Percentiles rank a stretch among this genome's conserved stretches.
Evolutionary conservation across 23 tunicate species (phyloP).

Genomic region (Styela clava): DNA sequence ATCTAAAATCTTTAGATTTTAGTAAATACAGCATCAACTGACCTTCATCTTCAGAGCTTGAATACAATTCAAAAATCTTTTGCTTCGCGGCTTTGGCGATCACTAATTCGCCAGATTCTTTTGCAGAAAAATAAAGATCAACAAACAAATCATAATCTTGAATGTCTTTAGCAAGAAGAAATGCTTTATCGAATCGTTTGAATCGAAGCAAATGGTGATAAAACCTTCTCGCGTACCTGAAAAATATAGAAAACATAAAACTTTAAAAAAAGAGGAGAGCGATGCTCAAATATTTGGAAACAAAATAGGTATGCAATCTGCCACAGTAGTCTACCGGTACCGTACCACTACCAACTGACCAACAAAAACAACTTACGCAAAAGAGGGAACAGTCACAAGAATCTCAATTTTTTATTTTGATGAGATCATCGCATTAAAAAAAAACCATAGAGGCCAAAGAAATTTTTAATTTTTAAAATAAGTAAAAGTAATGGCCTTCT

Average conservation of each 20-base stretch:
- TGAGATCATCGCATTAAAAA: too few relatives aligned
- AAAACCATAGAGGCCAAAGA: too few relatives aligned
- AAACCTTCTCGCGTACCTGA: slow-evolving; percentile 78
- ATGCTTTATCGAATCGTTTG: slow-evolving; percentile 75
- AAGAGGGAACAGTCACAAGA: not conserved
- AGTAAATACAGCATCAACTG: not conserved
- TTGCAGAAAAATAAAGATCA: slow-evolving; percentile 85
- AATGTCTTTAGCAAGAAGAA: slow-evolving; percentile 88
- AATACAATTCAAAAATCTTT: slow-evolving; percentile 52
- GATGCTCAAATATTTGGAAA: too few relatives aligned
- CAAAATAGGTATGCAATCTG: not conserved
- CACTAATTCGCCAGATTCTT: slow-evolving; percentile 62
- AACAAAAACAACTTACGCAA: too few relatives aligned
- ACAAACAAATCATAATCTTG: slow-evolving; percentile 59
- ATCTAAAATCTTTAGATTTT: too few relatives aligned
- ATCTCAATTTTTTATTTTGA: too few relatives aligned
- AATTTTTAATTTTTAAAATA: too few relatives aligned
- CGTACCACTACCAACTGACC: too few relatives aligned
- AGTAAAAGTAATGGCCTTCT: too few relatives aligned
- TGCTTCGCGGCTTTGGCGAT: slow-evolving; percentile 73
- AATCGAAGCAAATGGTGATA: slow-evolving; percentile 76
- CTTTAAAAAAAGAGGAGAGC: not conserved
- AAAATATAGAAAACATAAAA: too few relatives aligned
- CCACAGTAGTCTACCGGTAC: not conserved
- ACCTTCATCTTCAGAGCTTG: slow-evolving; percentile 14